These are phyloP conservation scores for Cryptotis parvus DNA, from an alignment of 2,113 vertebrate species.

Conservation along the genomic window DNA sequence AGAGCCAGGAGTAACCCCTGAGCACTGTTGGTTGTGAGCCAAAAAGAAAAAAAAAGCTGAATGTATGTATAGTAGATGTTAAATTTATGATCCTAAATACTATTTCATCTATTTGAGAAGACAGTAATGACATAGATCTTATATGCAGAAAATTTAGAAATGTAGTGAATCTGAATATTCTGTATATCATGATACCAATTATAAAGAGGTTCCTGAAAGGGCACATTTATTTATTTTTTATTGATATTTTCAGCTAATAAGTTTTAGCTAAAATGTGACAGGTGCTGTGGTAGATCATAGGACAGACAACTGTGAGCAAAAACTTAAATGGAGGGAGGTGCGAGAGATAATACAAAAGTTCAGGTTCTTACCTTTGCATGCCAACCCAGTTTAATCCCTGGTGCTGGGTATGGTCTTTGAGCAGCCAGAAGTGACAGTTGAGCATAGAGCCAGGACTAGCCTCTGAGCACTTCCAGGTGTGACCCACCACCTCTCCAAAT, in stretches of 20 bases:
- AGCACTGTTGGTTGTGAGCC: too few species aligned
- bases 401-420: too few species aligned
- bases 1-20: too few species aligned
- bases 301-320: not conserved
- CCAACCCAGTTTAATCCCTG: too few species aligned
- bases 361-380: too few species aligned
- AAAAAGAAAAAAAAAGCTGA: too few species aligned
- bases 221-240: not conserved
- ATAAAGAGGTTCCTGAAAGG: not conserved
- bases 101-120: not conserved
- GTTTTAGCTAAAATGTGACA: too few species aligned
- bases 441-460: too few species aligned
- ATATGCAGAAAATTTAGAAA: constrained; percentile 2
- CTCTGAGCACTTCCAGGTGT: too few species aligned
- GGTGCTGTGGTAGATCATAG: not conserved
- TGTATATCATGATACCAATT: not conserved
- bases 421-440: too few species aligned
- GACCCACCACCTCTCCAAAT: too few species aligned
- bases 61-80: not conserved
- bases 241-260: not conserved
- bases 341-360: too few species aligned
- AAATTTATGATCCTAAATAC: not conserved
- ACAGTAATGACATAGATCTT: not conserved
- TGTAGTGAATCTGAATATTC: not conserved
- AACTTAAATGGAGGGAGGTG: not conserved